These are phyloP conservation scores for Marisa cornuarietis DNA, from an alignment of 1,140 invertebrate species.

Conservation along the genomic window DNA sequence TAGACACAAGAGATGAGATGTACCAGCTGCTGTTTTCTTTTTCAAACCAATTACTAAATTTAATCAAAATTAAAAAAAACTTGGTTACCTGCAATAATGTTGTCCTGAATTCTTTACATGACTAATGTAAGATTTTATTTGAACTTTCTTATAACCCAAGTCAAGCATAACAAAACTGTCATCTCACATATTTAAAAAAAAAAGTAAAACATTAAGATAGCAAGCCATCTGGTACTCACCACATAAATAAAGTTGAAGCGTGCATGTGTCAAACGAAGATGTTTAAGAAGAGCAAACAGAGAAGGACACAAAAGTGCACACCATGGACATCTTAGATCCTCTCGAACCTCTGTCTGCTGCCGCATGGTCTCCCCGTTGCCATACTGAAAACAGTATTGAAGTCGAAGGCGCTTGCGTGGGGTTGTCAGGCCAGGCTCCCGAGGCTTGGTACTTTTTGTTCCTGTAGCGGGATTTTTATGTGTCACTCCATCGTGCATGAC, in stretches of 20 bases:
- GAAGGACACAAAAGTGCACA: slow-evolving; percentile 89
- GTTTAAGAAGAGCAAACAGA: slow-evolving; percentile 89
- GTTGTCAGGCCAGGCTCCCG: slow-evolving; percentile 45
- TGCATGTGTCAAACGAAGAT: slow-evolving; percentile 91
- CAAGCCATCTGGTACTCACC: slow-evolving; percentile 69
- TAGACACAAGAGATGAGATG: slow-evolving; percentile 21
- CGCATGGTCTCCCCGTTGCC: slow-evolving; percentile 84
- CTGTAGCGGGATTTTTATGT: not conserved
- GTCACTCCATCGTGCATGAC: too few species aligned
- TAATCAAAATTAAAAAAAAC: not conserved
- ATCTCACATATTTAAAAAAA: not conserved
- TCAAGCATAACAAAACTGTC: not conserved
- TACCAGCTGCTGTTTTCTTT: not conserved
- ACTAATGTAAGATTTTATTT: not conserved
- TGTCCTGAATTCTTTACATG: not conserved
- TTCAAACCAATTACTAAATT: not conserved
- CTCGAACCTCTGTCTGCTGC: slow-evolving; percentile 92
- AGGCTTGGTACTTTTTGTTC: slow-evolving; percentile 16
- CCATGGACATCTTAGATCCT: slow-evolving; percentile 94
- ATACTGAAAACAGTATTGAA: slow-evolving; percentile 95
- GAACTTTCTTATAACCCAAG: not conserved
- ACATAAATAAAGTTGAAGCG: slow-evolving; percentile 92
- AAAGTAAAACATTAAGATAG: not conserved
- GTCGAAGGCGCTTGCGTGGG: slow-evolving; percentile 69
- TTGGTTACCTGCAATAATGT: not conserved